Evolutionary conservation across 2,113 vertebrate species (phyloP).

Genomic region (Sarotherodon lohbergeri): DNA sequence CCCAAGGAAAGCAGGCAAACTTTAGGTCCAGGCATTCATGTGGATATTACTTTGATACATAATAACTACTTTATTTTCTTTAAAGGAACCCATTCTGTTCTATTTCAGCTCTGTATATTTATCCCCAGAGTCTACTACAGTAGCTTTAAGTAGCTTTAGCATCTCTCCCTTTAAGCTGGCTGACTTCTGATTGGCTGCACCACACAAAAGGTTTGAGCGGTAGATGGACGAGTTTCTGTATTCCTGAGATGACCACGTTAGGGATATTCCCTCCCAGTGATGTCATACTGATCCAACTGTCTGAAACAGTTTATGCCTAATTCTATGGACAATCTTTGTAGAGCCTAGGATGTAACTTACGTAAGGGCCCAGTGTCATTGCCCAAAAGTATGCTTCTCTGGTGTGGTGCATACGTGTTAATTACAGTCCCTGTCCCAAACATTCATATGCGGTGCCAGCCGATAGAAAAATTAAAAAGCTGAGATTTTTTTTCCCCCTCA

Average conservation of each 20-base stretch:
- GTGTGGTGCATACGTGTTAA: neutral
- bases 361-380: neutral
- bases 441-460: neutral
- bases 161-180: neutral
- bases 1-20: neutral
- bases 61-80: neutral
- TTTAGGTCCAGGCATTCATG: neutral
- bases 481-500: rapidly evolving
- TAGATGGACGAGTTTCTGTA: neutral
- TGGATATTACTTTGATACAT: neutral
- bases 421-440: neutral
- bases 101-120: neutral
- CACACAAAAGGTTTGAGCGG: rapidly evolving
- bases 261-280: neutral
- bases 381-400: neutral
- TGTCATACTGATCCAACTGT: rapidly evolving
- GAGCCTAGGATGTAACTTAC: neutral
- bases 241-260: neutral
- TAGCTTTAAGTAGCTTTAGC: neutral
- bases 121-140: neutral
- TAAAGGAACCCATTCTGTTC: neutral
- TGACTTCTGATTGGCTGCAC: neutral
- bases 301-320: neutral
- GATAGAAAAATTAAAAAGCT: neutral
- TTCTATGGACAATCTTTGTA: neutral